phyloP scores from a whole-genome alignment of 2,113 vertebrate genomes.

The Neotoma lepida region DNA sequence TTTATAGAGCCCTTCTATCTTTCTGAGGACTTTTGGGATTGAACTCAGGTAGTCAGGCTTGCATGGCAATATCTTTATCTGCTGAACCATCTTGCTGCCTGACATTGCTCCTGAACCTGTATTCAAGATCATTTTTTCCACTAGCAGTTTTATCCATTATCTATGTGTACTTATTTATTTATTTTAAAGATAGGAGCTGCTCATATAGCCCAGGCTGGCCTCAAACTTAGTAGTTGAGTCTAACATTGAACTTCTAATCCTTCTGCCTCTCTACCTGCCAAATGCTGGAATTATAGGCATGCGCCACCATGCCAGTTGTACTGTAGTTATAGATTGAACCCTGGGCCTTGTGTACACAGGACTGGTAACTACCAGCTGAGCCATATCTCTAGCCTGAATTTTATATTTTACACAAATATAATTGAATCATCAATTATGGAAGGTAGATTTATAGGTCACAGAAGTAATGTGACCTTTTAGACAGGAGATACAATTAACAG shows the following conservation, averaged over 20 bases:
- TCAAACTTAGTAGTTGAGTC: not conserved
- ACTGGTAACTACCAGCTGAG: not conserved
- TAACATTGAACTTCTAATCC: not conserved
- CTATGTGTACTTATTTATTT: too few species aligned
- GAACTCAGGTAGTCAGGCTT: too few species aligned
- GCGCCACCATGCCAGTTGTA: not conserved
- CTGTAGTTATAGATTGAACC: not conserved
- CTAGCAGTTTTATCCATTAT: too few species aligned
- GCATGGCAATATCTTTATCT: too few species aligned
- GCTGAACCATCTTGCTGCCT: too few species aligned
- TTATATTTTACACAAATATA: slow-evolving; percentile 58
- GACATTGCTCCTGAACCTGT: too few species aligned
- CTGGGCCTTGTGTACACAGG: not conserved
- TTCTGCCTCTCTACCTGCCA: not conserved
- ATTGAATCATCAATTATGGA: slow-evolving; percentile 55
- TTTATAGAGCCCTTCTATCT: too few species aligned
- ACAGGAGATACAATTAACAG: not conserved
- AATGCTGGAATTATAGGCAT: not conserved
- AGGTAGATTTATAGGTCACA: slow-evolving; percentile 31
- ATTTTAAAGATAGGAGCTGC: too few species aligned
- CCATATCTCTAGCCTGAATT: not conserved
- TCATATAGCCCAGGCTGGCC: not conserved
- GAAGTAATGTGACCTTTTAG: slow-evolving; percentile 48
- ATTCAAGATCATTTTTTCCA: too few species aligned
- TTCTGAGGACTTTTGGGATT: too few species aligned